These are phyloP conservation scores for Drosophila rubida DNA, from an alignment of 2,888 invertebrate species.

Conservation along the genomic window DNA sequence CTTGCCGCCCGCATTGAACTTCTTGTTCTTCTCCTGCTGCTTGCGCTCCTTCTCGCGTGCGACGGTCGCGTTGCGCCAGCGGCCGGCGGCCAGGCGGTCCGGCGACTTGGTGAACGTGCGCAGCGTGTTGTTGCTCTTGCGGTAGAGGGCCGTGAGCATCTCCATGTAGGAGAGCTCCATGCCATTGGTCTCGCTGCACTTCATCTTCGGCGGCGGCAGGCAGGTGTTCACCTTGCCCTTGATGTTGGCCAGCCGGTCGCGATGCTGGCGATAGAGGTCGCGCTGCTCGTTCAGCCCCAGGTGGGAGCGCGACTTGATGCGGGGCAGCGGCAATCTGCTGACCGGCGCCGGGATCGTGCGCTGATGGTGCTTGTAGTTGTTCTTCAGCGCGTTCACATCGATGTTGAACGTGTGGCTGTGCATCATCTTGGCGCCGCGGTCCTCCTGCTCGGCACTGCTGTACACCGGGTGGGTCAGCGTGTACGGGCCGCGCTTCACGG, in stretches of 20 bases:
- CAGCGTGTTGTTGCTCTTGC: slow-evolving; percentile 56
- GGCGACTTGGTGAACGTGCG: slow-evolving; percentile 68
- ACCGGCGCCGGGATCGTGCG: slow-evolving; percentile 47
- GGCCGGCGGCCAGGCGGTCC: slow-evolving; percentile 65
- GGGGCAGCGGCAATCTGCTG: background rate
- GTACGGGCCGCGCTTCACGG: slow-evolving; percentile 55
- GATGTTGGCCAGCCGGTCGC: slow-evolving; percentile 68
- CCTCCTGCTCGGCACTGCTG: slow-evolving; percentile 26
- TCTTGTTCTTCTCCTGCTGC: slow-evolving; percentile 56
- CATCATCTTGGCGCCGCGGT: slow-evolving; percentile 22
- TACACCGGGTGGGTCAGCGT: slow-evolving; percentile 61
- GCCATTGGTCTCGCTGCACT: slow-evolving; percentile 52
- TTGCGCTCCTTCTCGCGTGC: slow-evolving; percentile 61
- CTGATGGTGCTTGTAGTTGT: slow-evolving; percentile 55
- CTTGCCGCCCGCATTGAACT: slow-evolving; percentile 54
- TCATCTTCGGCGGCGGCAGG: slow-evolving; percentile 52
- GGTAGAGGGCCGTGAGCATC: slow-evolving; percentile 71
- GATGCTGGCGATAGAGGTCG: slow-evolving; percentile 70
- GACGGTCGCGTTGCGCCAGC: slow-evolving; percentile 57
- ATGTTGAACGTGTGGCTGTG: slow-evolving; percentile 64
- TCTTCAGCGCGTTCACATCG: slow-evolving; percentile 32
- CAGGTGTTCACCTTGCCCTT: slow-evolving; percentile 68
- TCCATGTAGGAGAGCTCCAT: slow-evolving; percentile 73
- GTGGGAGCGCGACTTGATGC: slow-evolving; percentile 44
- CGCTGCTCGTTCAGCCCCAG: slow-evolving; percentile 56